Conservation (phyloP, 2,888 invertebrate species). For the Drosophila greeni region DNA sequence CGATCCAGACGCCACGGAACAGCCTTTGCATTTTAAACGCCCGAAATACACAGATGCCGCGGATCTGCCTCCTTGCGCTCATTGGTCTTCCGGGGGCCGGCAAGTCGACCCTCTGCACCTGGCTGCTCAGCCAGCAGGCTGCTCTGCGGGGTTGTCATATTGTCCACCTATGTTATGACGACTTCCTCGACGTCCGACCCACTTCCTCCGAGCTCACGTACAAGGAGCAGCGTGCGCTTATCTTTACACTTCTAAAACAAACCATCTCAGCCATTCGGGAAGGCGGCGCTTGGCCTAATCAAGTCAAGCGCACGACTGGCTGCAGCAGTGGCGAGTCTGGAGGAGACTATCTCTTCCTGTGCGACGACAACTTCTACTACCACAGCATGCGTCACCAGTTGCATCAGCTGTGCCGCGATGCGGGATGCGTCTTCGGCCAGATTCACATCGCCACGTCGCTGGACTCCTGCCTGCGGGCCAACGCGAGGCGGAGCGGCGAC, state of each 20-base stretch:
- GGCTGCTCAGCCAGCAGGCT: constrained; percentile 42
- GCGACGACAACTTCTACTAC: constrained; percentile 78
- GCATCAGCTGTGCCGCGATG: constrained; percentile 63
- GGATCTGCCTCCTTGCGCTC: constrained; percentile 71
- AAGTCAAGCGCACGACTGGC: constrained; percentile 6
- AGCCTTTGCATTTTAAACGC: neutral
- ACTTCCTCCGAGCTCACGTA: constrained; percentile 15
- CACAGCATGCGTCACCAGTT: constrained; percentile 76
- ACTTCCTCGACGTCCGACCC: constrained; percentile 46
- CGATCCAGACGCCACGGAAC: neutral
- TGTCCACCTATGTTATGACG: constrained; percentile 74
- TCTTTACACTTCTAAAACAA: constrained; percentile 50
- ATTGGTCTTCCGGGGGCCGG: constrained; percentile 76
- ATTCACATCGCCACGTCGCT: constrained; percentile 59
- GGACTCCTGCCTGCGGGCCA: constrained; percentile 52
- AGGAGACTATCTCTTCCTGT: constrained; percentile 63
- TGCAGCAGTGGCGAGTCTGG: neutral
- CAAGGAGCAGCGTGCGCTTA: constrained; percentile 58
- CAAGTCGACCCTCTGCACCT: constrained; percentile 71
- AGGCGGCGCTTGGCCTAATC: constrained; percentile 2
- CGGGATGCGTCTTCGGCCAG: constrained; percentile 64
- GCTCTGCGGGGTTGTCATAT: constrained; percentile 47
- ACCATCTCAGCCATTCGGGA: constrained; percentile 38
- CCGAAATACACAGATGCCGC: constrained; percentile 51
- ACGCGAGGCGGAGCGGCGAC: constrained; percentile 47